phyloP scores from a whole-genome alignment of 1,140 invertebrate genomes.

The Phymastichus coffea region DNA sequence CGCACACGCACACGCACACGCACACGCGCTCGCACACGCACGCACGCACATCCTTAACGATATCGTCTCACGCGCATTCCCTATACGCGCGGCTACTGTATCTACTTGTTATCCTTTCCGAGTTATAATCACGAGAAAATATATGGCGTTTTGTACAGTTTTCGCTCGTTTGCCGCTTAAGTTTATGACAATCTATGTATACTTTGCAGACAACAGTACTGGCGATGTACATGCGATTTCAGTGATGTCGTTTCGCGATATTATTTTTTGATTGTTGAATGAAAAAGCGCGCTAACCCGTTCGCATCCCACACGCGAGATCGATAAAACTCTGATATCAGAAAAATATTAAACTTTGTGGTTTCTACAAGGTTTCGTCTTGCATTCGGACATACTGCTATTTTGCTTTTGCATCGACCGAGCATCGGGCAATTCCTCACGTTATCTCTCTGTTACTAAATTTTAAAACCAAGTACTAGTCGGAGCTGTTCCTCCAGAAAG shows the following conservation, averaged over 20 bases:
- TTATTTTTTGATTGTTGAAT: too few relatives aligned
- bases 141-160: conserved; percentile 23
- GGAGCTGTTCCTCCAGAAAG: conserved; percentile 47
- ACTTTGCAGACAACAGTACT: too few relatives aligned
- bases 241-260: conserved; percentile 2
- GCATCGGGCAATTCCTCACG: conserved; percentile 53
- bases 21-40: too few relatives aligned
- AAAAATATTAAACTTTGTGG: conserved; percentile 21
- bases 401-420: conserved; percentile 22
- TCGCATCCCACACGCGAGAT: too few relatives aligned
- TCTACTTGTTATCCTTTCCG: not conserved
- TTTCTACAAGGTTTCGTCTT: too few relatives aligned
- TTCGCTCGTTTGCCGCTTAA: too few relatives aligned
- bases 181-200: too few relatives aligned
- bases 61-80: not conserved
- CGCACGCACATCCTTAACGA: not conserved
- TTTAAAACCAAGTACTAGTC: conserved; percentile 40
- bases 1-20: conserved; percentile 4
- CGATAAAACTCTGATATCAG: conserved; percentile 3
- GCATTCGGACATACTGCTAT: too few relatives aligned
- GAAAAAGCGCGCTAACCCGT: too few relatives aligned
- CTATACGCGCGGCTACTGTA: not conserved
- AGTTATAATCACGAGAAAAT: conserved; percentile 21
- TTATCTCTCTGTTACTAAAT: conserved; percentile 37
- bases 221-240: conserved; percentile 12